Percentiles rank a stretch among this genome's conserved stretches.
Evolutionary conservation across 2,113 vertebrate species (phyloP).

Genomic region (Desmodus rotundus): DNA sequence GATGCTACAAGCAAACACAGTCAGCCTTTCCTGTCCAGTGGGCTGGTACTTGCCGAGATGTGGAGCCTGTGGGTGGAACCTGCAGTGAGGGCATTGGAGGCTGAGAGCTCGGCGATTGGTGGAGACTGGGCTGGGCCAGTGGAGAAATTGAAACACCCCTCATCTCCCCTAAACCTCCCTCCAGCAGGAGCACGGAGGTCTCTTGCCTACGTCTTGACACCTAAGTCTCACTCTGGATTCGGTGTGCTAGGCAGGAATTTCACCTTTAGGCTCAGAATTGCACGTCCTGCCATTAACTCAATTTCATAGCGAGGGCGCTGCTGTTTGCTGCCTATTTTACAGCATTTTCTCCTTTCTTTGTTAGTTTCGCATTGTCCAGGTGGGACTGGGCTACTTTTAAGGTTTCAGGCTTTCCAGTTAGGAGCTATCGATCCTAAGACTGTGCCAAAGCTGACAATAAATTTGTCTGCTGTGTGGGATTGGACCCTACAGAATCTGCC

Average conservation of each 20-base stretch:
- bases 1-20: background rate
- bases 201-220: too few species aligned
- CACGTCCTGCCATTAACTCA: background rate
- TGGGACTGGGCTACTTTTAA: too few species aligned
- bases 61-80: background rate
- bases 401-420: background rate
- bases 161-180: background rate
- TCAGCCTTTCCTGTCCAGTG: background rate
- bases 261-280: background rate
- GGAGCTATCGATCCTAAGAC: background rate
- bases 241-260: background rate
- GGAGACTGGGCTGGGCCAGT: background rate
- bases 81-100: background rate
- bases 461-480: background rate
- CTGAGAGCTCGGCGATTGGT: too few species aligned
- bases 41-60: background rate
- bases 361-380: background rate
- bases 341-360: background rate
- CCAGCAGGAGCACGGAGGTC: background rate
- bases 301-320: background rate
- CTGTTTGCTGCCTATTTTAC: background rate
- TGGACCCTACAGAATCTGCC: constrained; percentile 21
- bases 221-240: background rate
- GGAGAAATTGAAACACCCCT: background rate
- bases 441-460: background rate